phyloP scores from a whole-genome alignment of 2,113 vertebrate species.

The Eclectus roratus region DNA sequence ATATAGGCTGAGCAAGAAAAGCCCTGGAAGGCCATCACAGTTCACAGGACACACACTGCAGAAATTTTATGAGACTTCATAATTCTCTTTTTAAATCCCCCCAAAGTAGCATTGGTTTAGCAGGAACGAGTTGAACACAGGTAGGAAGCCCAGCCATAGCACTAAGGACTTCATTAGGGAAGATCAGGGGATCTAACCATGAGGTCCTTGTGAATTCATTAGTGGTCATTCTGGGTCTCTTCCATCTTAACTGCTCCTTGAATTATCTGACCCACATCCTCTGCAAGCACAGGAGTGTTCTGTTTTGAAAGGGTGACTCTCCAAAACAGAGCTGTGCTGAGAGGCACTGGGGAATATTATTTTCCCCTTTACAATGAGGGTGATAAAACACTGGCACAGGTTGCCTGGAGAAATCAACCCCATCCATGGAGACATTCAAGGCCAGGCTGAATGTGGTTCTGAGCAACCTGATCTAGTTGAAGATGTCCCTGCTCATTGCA shows the following conservation, averaged over 20 bases:
- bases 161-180: not conserved
- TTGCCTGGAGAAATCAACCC: not conserved
- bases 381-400: not conserved
- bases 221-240: not conserved
- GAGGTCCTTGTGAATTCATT: not conserved
- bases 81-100: not conserved
- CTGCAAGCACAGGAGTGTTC: not conserved
- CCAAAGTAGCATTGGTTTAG: not conserved
- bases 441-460: not conserved
- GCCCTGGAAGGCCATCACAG: not conserved
- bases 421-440: not conserved
- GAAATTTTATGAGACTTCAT: not conserved
- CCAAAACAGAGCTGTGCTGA: not conserved
- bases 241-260: not conserved
- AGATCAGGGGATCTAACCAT: not conserved
- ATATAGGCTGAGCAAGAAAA: not conserved
- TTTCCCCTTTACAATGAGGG: not conserved
- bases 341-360: not conserved
- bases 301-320: not conserved
- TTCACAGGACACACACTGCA: not conserved
- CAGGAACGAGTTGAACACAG: not conserved
- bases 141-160: not conserved
- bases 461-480: not conserved
- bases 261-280: not conserved
- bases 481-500: not conserved